phyloP scores from a whole-genome alignment of 2,113 vertebrate genomes.

The Saguinus midas region DNA sequence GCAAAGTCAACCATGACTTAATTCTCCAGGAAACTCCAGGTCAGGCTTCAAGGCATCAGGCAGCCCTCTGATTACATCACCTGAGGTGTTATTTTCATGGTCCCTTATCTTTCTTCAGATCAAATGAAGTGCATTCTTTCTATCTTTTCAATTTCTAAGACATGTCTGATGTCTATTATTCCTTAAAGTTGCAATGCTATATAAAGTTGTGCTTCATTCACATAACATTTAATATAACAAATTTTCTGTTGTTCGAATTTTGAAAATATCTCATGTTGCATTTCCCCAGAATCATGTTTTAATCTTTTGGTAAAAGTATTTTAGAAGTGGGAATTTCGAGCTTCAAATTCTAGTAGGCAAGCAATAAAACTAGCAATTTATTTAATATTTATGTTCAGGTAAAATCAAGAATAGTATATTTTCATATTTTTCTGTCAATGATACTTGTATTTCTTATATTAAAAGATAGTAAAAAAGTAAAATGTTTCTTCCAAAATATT shows the following conservation, averaged over 20 bases:
- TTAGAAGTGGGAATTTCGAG: background rate
- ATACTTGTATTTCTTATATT: background rate
- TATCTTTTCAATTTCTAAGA: background rate
- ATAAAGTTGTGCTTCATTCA: background rate
- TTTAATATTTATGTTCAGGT: background rate
- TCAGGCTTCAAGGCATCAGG: background rate
- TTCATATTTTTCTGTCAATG: background rate
- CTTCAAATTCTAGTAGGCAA: background rate
- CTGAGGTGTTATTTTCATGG: background rate
- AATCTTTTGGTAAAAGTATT: background rate
- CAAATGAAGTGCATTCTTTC: background rate
- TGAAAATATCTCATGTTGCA: background rate
- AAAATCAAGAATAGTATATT: background rate
- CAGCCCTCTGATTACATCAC: background rate
- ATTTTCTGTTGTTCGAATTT: background rate
- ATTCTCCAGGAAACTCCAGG: background rate
- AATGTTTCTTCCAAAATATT: background rate
- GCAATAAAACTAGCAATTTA: background rate
- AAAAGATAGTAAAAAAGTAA: background rate
- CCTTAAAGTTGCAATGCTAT: background rate
- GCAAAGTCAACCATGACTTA: background rate
- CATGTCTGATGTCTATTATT: background rate
- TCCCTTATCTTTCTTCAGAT: background rate
- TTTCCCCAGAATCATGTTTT: background rate
- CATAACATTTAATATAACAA: background rate